A percentile compares a stretch with the other conserved stretches of the same genome.
These are phyloP conservation scores for Drosophila willistoni DNA, from an alignment of 1,140 invertebrate genomes.

Conservation along the genomic window DNA sequence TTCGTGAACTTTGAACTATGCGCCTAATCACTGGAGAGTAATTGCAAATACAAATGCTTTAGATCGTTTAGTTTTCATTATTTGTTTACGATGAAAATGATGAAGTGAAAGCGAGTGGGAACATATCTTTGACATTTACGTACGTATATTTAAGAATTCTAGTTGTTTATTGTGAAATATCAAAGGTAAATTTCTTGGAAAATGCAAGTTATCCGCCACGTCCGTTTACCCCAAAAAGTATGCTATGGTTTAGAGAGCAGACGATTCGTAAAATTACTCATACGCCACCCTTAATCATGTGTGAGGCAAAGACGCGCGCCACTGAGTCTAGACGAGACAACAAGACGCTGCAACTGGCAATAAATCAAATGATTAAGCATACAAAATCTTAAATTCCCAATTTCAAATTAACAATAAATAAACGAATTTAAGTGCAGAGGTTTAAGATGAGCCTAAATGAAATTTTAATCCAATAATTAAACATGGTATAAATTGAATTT, in stretches of 20 bases:
- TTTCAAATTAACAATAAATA: slow-evolving; percentile 5
- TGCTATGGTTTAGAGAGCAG: neutral
- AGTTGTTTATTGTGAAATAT: neutral
- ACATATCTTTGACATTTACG: neutral
- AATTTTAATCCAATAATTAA: slow-evolving; percentile 49
- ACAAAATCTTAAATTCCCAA: neutral
- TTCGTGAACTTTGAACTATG: slow-evolving; percentile 79
- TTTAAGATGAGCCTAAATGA: slow-evolving; percentile 18
- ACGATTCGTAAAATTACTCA: slow-evolving; percentile 59
- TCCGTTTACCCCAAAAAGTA: slow-evolving; percentile 4
- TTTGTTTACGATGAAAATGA: neutral
- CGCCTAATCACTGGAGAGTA: slow-evolving; percentile 62
- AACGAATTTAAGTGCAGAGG: neutral
- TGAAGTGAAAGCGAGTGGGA: neutral
- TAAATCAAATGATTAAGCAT: slow-evolving; percentile 16
- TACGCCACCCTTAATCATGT: slow-evolving; percentile 36
- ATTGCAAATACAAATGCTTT: no score
- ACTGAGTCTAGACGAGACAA: slow-evolving; percentile 64
- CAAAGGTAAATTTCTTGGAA: slow-evolving; percentile 2
- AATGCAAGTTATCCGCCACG: neutral
- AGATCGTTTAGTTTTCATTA: no score
- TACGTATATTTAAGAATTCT: neutral
- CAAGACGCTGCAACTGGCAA: slow-evolving; percentile 37
- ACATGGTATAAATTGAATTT: slow-evolving; percentile 47
- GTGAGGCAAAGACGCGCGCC: slow-evolving; percentile 50